Conservation (phyloP, 2,888 invertebrate species). For the Caenorhabditis zanzibari region DNA sequence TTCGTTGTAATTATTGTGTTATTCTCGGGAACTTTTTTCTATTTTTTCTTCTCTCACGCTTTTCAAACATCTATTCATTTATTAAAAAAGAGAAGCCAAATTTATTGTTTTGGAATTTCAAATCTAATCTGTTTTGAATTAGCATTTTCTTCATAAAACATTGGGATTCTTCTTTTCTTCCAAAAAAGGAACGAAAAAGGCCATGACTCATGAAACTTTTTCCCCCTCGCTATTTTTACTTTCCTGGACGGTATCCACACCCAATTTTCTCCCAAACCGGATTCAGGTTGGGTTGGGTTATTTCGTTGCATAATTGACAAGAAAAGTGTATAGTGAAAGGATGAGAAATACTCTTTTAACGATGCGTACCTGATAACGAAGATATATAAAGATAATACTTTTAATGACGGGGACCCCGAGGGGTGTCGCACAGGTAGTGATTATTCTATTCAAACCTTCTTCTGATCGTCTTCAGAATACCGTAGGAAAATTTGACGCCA, state of each 20-base stretch:
- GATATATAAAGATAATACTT: conserved; percentile 16
- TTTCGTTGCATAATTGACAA: background rate
- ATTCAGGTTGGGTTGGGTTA: background rate
- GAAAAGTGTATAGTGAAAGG: background rate
- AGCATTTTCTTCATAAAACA: background rate
- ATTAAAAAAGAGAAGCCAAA: conserved; percentile 6
- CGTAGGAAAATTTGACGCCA: conserved; percentile 27
- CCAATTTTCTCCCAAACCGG: conserved; percentile 4
- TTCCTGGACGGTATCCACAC: conserved; percentile 1
- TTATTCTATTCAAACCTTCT: conserved; percentile 2
- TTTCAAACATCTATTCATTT: conserved; percentile 4
- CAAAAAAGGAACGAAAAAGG: background rate
- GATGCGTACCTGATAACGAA: conserved; percentile 20
- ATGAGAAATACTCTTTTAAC: background rate
- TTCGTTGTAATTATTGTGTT: conserved; percentile 37
- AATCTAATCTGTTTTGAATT: conserved; percentile 14
- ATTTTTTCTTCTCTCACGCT: conserved; percentile 3
- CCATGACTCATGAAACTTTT: background rate
- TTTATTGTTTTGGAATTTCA: background rate
- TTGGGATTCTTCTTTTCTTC: background rate
- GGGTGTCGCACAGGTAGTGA: conserved; percentile 13
- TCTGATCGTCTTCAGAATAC: background rate
- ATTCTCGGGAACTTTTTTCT: background rate
- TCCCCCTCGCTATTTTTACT: background rate
- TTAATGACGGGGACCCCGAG: conserved; percentile 16